Percentiles rank a stretch among this genome's conserved stretches.
Conservation (phyloP, 2,888 invertebrate genomes). For the Dendrolimus pini region DNA sequence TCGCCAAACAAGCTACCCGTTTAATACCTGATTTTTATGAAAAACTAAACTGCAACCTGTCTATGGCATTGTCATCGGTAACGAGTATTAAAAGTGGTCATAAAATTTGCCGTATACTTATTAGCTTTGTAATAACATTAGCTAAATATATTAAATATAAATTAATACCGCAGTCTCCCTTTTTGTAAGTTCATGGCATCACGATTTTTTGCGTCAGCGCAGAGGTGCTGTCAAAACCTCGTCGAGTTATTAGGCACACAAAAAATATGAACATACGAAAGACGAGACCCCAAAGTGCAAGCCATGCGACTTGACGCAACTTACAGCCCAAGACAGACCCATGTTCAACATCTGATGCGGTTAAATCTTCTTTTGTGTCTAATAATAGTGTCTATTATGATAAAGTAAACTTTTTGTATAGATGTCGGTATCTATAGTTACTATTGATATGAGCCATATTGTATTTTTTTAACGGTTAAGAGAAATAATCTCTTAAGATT, state of each 20-base stretch:
- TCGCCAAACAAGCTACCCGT: too few relatives aligned
- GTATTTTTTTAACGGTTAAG: too few relatives aligned
- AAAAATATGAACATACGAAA: slow-evolving; percentile 60
- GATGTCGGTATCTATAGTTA: neutral
- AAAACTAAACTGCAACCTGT: too few relatives aligned
- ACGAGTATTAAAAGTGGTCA: too few relatives aligned
- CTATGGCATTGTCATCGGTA: too few relatives aligned
- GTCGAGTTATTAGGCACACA: slow-evolving; percentile 69
- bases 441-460: too few relatives aligned
- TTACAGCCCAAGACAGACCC: slow-evolving; percentile 44
- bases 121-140: too few relatives aligned
- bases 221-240: slow-evolving; percentile 74
- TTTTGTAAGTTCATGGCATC: slow-evolving; percentile 61
- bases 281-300: slow-evolving; percentile 50
- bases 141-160: too few relatives aligned
- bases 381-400: neutral
- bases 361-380: slow-evolving; percentile 51
- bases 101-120: too few relatives aligned
- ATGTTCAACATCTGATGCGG: slow-evolving; percentile 59
- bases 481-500: too few relatives aligned
- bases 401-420: neutral
- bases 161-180: too few relatives aligned
- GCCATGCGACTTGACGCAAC: slow-evolving; percentile 57
- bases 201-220: slow-evolving; percentile 69
- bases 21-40: too few relatives aligned